A percentile compares a stretch with the other conserved stretches of the same genome.
These are phyloP conservation scores for Siniperca chuatsi DNA, from an alignment of 2,113 vertebrate genomes.

Conservation along the genomic window DNA sequence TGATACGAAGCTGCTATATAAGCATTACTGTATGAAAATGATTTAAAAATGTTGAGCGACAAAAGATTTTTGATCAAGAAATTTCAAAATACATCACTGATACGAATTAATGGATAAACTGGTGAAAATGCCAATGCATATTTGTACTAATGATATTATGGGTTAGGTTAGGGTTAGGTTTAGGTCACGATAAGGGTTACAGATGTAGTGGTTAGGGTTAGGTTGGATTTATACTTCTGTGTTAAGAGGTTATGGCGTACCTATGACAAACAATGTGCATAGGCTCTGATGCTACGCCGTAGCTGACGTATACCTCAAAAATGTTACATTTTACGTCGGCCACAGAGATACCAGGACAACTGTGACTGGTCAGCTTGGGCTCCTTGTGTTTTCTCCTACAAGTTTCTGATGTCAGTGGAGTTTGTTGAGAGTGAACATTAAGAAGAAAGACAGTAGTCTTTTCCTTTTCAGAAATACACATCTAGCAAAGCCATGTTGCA, in stretches of 20 bases:
- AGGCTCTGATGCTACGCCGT: no score
- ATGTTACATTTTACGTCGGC: no score
- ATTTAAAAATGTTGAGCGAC: constrained; percentile 26
- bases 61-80: constrained; percentile 14
- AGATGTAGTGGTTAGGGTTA: neutral
- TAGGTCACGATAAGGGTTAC: neutral
- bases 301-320: no score
- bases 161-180: neutral
- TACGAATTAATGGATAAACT: constrained; percentile 7
- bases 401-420: no score
- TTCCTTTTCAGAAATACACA: no score
- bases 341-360: no score
- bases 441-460: no score
- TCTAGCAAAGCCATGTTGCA: neutral
- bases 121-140: neutral
- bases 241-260: neutral
- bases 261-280: no score
- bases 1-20: constrained; percentile 47
- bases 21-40: constrained; percentile 26
- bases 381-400: neutral
- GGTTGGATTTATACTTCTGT: neutral
- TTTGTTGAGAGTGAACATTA: no score
- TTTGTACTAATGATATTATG: neutral
- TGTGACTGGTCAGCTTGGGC: neutral
- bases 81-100: constrained; percentile 27